Evolutionary conservation across 1,140 invertebrate species (phyloP), one percentile per base, ranked within the genome.

Genomic region (Brachionus rotundiformis): DNA sequence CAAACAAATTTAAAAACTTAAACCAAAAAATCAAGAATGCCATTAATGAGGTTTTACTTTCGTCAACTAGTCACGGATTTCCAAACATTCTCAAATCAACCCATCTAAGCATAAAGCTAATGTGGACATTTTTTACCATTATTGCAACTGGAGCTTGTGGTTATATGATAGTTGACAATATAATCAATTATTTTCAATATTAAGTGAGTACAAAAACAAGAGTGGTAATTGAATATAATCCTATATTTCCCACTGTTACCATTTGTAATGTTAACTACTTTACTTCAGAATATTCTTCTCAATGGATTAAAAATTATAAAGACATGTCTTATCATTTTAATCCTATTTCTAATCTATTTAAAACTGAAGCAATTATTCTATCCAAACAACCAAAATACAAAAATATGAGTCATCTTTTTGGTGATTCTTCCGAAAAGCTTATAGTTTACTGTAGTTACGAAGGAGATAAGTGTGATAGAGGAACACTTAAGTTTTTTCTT

Each of bases 181-280:
- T 65, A n/a, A 31, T 29, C 2, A 31, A 16, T 16, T 65, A 31
- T 41, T 71, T 23, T 36, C 36, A 71, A 23, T 71, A 19, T 71
- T 31, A 41, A 36, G 65, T 71, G n/a, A 71, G 31, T 10, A 39
- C 65, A n/a, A 71, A 33, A 23, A 39, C 65, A 1, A 33, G 65
- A 33, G 7, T 71, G 7, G n/a, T 36, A 39, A 39, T 5, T 39
- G 65, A 39, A 10, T n/a, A 31, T 39, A 2, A 13, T 3, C 7
- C 29, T 13, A 5, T 33, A 16, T 68, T 68, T 8, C 63, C 63
- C 27, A 39, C 65, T 10, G 33, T 71, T 8, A 71, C 65, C 4
- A 39, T 71, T 33, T 71, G 65, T 19, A 71, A 71, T 23, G 1
- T 71, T 2, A 71, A 71, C 16, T 39, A 36, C n/a, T 71, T 71